Conservation (phyloP, 2,113 vertebrate species). For the Sceloporus tristichus region DNA sequence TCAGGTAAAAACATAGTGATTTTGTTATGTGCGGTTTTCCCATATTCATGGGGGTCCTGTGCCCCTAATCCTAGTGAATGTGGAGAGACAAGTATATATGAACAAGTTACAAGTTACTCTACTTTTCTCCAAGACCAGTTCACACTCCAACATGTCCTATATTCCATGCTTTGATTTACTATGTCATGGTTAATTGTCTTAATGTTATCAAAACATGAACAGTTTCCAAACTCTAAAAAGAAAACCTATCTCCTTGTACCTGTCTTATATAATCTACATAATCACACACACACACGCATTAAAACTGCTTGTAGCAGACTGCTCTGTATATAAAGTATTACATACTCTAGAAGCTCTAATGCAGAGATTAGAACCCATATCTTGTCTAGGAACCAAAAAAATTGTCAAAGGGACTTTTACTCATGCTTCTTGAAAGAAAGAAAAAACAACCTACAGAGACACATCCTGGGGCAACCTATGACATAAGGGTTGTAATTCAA, state of each 20-base stretch:
- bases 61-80: too few relatives aligned
- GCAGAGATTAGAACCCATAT: neutral
- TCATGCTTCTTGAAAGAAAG: neutral
- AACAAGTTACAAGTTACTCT: neutral
- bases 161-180: constrained; percentile 40
- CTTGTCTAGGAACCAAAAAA: neutral
- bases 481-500: neutral
- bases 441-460: too few relatives aligned
- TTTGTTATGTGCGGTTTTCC: too few relatives aligned
- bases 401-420: neutral
- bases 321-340: constrained; percentile 4
- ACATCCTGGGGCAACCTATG: neutral
- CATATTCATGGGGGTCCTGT: too few relatives aligned
- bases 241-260: neutral
- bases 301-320: constrained; percentile 8
- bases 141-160: neutral
- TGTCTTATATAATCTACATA: neutral
- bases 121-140: neutral
- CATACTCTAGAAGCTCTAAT: neutral
- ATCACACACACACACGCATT: neutral
- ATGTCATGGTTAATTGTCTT: constrained; percentile 44
- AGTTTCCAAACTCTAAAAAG: constrained; percentile 42
- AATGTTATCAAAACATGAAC: constrained; percentile 49
- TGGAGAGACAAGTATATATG: rapidly evolving
- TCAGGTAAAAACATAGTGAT: too few relatives aligned